Evolutionary conservation across 2,888 invertebrate genomes (phyloP).

Genomic region (Volucella inanis): DNA sequence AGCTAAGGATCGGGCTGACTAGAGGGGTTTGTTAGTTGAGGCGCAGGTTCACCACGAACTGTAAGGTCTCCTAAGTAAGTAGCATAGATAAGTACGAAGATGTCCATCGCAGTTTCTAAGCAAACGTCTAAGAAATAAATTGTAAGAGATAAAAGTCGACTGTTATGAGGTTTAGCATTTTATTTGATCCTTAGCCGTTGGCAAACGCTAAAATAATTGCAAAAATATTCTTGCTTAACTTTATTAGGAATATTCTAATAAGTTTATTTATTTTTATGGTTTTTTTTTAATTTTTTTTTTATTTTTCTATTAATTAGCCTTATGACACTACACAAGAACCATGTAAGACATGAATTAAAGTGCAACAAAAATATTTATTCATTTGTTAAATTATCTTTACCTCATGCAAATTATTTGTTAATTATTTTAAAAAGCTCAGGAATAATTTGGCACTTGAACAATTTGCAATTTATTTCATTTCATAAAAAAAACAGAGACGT

Average conservation of each 20-base stretch:
- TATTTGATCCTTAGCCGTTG: conserved; percentile 44
- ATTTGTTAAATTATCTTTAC: conserved; percentile 42
- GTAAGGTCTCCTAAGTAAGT: not conserved
- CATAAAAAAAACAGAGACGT: not conserved
- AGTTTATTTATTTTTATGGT: conserved; percentile 16
- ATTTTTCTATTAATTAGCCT: conserved; percentile 44
- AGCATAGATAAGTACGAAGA: not conserved
- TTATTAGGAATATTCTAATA: conserved; percentile 6
- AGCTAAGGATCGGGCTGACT: too few relatives aligned
- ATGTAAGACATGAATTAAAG: conserved; percentile 57
- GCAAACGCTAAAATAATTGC: conserved; percentile 38
- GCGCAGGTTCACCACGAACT: not conserved
- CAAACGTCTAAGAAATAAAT: not conserved
- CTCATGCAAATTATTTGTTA: conserved; percentile 21
- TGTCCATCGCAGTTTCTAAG: not conserved
- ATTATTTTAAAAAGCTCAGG: conserved; percentile 45
- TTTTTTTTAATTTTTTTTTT: conserved; percentile 14
- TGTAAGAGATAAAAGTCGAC: not conserved
- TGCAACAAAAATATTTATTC: conserved; percentile 40
- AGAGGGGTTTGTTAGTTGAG: not conserved
- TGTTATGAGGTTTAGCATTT: conserved; percentile 51
- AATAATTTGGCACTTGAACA: conserved; percentile 68
- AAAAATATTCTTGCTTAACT: conserved; percentile 36
- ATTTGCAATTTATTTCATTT: conserved; percentile 21
- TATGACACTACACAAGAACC: conserved; percentile 39